phyloP scores from a whole-genome alignment of 2,797 vertebrate genomes.

The Gymnopithys bicolor region DNA sequence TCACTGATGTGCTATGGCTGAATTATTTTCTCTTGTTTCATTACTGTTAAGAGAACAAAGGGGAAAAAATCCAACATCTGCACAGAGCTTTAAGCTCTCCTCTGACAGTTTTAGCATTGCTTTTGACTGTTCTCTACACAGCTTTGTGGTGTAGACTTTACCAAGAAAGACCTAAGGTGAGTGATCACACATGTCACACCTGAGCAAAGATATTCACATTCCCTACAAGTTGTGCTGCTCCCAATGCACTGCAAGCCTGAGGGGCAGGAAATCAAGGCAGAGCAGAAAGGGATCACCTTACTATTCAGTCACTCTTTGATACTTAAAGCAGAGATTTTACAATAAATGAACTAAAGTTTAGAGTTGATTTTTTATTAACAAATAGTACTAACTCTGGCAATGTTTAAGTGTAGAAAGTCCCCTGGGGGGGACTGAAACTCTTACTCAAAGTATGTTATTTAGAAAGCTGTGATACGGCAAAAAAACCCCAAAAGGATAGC shows the following conservation, averaged over 20 bases:
- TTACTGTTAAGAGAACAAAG: slow-evolving; percentile 35
- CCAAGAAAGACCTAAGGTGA: slow-evolving; percentile 6
- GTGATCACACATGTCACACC: neutral
- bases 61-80: neutral
- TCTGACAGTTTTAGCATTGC: neutral
- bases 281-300: slow-evolving; percentile 24
- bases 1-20: neutral
- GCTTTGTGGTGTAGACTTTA: neutral
- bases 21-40: slow-evolving; percentile 1
- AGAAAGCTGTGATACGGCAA: neutral
- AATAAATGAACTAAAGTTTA: neutral
- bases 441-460: neutral
- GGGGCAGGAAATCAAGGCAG: slow-evolving; percentile 23
- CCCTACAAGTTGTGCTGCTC: neutral
- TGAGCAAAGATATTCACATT: neutral
- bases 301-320: slow-evolving; percentile 20
- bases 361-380: slow-evolving; percentile 18
- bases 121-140: neutral
- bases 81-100: neutral
- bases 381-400: neutral
- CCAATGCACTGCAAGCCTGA: neutral
- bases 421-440: neutral
- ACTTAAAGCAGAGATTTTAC: neutral
- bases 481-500: neutral
- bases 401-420: neutral